A percentile compares a stretch with the other conserved stretches of the same genome.
phyloP scores from a whole-genome alignment of 2,113 vertebrate genomes.

The Corythaeola cristata region DNA sequence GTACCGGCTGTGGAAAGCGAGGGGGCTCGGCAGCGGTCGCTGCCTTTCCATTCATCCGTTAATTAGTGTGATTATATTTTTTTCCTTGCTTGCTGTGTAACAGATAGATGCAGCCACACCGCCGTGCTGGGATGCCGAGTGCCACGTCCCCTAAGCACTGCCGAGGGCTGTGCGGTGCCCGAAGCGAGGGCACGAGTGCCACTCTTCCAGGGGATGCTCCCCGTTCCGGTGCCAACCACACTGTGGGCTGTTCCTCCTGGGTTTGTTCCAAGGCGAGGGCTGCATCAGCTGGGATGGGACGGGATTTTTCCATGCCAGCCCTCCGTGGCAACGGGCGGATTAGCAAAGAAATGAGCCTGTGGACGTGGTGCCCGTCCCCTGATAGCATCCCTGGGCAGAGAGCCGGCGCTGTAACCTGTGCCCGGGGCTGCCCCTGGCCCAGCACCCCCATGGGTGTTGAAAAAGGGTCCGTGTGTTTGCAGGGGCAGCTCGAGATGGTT shows the following conservation, averaged over 20 bases:
- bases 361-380: background rate
- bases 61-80: background rate
- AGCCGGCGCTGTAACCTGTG: background rate
- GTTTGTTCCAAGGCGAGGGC: background rate
- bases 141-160: background rate
- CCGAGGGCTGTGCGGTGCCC: background rate
- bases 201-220: background rate
- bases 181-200: rapidly evolving
- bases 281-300: background rate
- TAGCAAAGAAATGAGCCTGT: background rate
- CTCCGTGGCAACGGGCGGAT: background rate
- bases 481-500: background rate
- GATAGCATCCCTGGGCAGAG: background rate
- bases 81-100: background rate
- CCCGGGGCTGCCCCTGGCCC: background rate
- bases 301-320: background rate
- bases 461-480: background rate
- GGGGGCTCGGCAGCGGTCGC: no score
- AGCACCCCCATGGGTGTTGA: no score
- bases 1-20: background rate
- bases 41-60: background rate
- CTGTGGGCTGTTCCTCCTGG: background rate
- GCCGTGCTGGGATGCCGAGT: background rate
- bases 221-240: rapidly evolving
- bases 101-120: background rate